Conservation (phyloP, 2,888 invertebrate species). For the Esperia sulphurella region DNA sequence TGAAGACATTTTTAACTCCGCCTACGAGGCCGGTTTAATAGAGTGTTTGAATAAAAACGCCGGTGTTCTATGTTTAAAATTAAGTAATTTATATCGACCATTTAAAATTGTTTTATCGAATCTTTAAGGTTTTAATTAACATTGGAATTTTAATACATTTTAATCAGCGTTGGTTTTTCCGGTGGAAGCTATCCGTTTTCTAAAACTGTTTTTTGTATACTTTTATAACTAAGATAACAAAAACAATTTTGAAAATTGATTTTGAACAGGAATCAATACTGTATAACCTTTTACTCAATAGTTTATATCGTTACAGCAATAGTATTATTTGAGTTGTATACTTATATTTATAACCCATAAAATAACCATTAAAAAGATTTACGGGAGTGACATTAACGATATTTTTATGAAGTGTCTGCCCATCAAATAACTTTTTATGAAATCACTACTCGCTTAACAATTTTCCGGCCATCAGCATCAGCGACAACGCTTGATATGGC, state of each 20-base stretch:
- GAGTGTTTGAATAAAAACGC: conserved; percentile 45
- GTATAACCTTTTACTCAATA: background rate
- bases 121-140: conserved; percentile 6
- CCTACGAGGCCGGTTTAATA: conserved; percentile 54
- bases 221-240: no score
- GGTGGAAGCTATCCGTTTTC: background rate
- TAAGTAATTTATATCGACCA: conserved; percentile 45
- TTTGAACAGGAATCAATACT: background rate
- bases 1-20: conserved; percentile 63
- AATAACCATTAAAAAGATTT: conserved; percentile 11
- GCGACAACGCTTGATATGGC: conserved; percentile 68
- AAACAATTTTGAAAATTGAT: no score
- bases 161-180: conserved; percentile 3
- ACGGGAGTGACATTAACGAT: conserved; percentile 46
- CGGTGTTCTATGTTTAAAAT: conserved; percentile 38
- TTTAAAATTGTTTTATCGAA: conserved; percentile 16
- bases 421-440: conserved; percentile 68
- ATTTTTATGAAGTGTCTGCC: conserved; percentile 60
- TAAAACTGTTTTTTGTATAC: no score
- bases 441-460: conserved; percentile 71
- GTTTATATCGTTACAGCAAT: background rate
- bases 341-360: background rate
- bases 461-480: conserved; percentile 66
- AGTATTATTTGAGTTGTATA: background rate
- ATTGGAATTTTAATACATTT: conserved; percentile 12